phyloP scores from a whole-genome alignment of 2,113 vertebrate genomes.

The Mandrillus leucophaeus region DNA sequence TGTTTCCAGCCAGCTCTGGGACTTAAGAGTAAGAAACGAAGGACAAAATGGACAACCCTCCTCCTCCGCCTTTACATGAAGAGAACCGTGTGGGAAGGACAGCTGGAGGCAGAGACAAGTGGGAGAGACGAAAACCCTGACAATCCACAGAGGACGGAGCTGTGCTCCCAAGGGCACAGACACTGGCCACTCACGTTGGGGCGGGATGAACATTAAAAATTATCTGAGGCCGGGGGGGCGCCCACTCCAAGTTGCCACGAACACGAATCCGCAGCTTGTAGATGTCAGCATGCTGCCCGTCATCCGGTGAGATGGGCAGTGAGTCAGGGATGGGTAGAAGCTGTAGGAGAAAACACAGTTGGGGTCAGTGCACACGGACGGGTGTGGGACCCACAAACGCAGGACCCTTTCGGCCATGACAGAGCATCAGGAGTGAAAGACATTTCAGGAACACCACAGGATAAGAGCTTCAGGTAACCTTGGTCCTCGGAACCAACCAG shows the following conservation, averaged over 20 bases:
- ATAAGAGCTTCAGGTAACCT: background rate
- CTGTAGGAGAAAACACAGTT: slow-evolving; percentile 78
- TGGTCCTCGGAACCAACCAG: background rate
- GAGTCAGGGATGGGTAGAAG: slow-evolving; percentile 97
- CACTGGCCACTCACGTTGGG: slow-evolving; percentile 88
- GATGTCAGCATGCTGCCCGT: slow-evolving; percentile 96
- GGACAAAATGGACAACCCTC: background rate
- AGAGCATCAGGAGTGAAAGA: background rate
- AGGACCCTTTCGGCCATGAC: background rate
- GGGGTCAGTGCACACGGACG: background rate
- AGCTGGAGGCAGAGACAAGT: background rate
- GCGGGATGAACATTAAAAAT: slow-evolving; percentile 98
- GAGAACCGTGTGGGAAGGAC: background rate
- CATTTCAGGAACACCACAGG: background rate
- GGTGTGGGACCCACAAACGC: too few species aligned
- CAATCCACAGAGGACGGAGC: background rate
- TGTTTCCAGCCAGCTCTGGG: background rate
- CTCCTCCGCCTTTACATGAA: background rate
- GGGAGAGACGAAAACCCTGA: background rate
- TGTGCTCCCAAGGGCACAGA: background rate
- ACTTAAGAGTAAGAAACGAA: background rate
- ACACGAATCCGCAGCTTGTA: slow-evolving; percentile 98
- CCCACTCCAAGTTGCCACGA: slow-evolving; percentile 98
- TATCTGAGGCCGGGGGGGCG: slow-evolving; percentile 96
- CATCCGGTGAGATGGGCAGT: slow-evolving; percentile 96